Evolutionary conservation across 2,888 invertebrate species (phyloP), one percentile per base, ranked within the genome.

Genomic region (Orchesella flavescens): DNA sequence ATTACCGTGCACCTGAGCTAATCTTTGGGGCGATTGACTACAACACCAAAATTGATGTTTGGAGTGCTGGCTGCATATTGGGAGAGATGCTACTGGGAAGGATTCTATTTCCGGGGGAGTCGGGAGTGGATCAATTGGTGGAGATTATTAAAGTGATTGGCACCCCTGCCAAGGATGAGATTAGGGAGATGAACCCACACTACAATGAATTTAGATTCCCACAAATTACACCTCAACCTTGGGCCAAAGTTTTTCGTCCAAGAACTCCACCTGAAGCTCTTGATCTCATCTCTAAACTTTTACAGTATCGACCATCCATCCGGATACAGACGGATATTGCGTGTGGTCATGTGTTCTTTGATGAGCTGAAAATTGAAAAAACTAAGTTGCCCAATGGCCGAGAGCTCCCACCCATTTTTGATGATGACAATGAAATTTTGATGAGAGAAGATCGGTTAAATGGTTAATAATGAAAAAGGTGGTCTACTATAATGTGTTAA

Each of bases 181-280:
- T 99, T 90, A 94, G 97, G 90, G 98, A 99, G 92, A 99, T 99
- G 99, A 99, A 99, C 93, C 98, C 99, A 88, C 99, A 99, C 92
- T 99, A 99, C 91, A 98, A 98, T 90, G 99, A 99, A 93, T 99
- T 99, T 92, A 98, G 98, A 93, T 99, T 99, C 92, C 99, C 99
- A 89, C 98, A 99, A 93, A 99, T 99, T 92, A 99, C 98, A 92
- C 97, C 98, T 90, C 99, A 99, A 93, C 99, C 99, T 86, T 99
- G 99, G 99, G 96, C 96, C 91, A 99, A 87, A 86, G 98, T 94
- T 92, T 96, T 96, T 92, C 94, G 96, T 91, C 95, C 95, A 89
- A 94, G 96, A 91, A 96, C 96, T 89, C 96, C 96, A 85, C 94
- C 95, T 87, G 96, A 97, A 92, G 96, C 96, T 89, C 95, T 96